phyloP scores from a whole-genome alignment of 2,888 invertebrate species.

The Cheilosia vulpina region DNA sequence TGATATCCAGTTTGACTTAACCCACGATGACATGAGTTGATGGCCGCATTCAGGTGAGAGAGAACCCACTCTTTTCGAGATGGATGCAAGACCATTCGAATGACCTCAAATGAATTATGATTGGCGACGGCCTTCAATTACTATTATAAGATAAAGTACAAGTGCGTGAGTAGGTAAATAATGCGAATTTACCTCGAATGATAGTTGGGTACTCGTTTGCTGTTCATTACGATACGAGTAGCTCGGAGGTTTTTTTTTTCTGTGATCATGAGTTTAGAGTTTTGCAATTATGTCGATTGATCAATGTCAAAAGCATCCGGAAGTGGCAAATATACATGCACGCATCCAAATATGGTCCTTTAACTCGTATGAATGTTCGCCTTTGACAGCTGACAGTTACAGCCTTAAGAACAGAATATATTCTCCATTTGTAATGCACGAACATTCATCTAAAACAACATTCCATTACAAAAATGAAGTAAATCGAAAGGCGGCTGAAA shows the following conservation, averaged over 20 bases:
- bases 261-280: constrained; percentile 33
- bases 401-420: constrained; percentile 17
- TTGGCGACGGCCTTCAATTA: constrained; percentile 55
- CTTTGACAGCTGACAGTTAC: constrained; percentile 33
- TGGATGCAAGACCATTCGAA: constrained; percentile 67
- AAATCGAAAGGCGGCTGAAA: constrained; percentile 39
- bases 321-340: constrained; percentile 19
- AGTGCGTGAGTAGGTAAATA: constrained; percentile 11
- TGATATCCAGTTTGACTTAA: constrained; percentile 41
- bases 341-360: constrained; percentile 37
- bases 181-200: constrained; percentile 57
- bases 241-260: constrained; percentile 35
- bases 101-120: constrained; percentile 56
- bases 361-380: background rate
- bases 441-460: constrained; percentile 10
- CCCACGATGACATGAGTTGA: constrained; percentile 55
- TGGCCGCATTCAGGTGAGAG: constrained; percentile 43
- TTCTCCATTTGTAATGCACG: constrained; percentile 26
- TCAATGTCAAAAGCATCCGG: constrained; percentile 58
- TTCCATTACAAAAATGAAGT: constrained; percentile 18
- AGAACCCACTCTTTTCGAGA: constrained; percentile 36
- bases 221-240: constrained; percentile 39
- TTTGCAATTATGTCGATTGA: constrained; percentile 26
- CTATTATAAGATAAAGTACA: constrained; percentile 48
- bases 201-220: constrained; percentile 17